Conservation (phyloP, 2,113 vertebrate genomes). For the Hypanus sabinus region DNA sequence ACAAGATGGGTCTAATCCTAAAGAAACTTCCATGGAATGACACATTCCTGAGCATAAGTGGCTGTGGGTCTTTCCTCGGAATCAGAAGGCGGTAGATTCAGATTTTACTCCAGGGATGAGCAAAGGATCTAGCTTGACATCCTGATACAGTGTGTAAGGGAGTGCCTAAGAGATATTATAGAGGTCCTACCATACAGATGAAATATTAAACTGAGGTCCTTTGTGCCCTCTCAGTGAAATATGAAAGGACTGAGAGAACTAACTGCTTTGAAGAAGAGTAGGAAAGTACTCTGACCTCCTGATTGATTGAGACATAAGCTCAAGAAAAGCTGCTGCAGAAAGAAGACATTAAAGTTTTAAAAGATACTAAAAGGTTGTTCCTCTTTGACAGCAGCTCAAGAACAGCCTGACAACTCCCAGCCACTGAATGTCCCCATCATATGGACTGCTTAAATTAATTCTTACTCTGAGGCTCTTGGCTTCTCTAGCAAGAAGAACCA, state of each 20-base stretch:
- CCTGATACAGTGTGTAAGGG: too few relatives aligned
- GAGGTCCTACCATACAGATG: background rate
- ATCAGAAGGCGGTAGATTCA: background rate
- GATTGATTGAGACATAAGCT: background rate
- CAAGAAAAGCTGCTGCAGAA: too few relatives aligned
- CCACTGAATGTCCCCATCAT: too few relatives aligned
- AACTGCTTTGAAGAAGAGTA: background rate
- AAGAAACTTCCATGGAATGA: background rate
- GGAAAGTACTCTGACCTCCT: background rate
- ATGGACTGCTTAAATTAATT: too few relatives aligned
- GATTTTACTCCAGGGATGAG: background rate
- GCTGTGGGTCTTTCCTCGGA: background rate
- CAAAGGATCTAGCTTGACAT: background rate
- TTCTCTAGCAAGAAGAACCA: too few relatives aligned
- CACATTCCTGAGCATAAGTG: background rate
- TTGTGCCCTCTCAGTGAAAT: background rate
- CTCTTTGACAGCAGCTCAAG: too few relatives aligned
- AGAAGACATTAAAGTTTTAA: too few relatives aligned
- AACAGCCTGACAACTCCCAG: too few relatives aligned
- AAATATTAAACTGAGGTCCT: background rate
- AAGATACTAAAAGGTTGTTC: too few relatives aligned
- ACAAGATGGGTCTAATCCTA: background rate
- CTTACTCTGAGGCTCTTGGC: too few relatives aligned
- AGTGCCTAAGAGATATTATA: too few relatives aligned
- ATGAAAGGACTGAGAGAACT: background rate